These are phyloP conservation scores for Karalla daura DNA, from an alignment of 2,797 vertebrate species.

Conservation along the genomic window DNA sequence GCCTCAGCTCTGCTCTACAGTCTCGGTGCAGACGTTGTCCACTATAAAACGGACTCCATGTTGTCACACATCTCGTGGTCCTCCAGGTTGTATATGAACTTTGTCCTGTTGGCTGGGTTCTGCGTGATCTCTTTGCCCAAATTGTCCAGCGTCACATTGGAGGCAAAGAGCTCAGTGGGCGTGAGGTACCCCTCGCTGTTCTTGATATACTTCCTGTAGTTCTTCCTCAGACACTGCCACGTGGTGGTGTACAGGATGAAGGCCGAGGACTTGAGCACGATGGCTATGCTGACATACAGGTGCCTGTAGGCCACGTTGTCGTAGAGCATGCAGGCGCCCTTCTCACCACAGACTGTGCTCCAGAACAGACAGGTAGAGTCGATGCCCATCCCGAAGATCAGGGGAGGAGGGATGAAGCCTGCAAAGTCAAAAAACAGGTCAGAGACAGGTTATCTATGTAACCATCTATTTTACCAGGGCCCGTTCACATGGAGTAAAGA, in stretches of 20 bases:
- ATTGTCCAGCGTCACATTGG: slow-evolving; percentile 96
- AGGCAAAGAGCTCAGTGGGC: slow-evolving; percentile 95
- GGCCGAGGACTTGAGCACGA: slow-evolving; percentile 93
- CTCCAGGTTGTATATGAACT: slow-evolving; percentile 99
- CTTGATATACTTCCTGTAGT: slow-evolving; percentile 97
- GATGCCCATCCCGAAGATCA: slow-evolving; percentile 98
- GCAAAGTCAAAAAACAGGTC: slow-evolving; percentile 12
- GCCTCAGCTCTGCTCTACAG: slow-evolving; percentile 32
- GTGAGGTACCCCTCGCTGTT: slow-evolving; percentile 96
- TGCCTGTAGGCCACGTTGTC: slow-evolving; percentile 96
- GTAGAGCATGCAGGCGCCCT: slow-evolving; percentile 94
- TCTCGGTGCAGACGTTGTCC: slow-evolving; percentile 23
- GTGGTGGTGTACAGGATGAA: slow-evolving; percentile 96
- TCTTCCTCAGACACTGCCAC: slow-evolving; percentile 95
- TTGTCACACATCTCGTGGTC: slow-evolving; percentile 94
- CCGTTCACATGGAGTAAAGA: too few species aligned
- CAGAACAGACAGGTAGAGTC: slow-evolving; percentile 99
- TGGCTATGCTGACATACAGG: slow-evolving; percentile 97
- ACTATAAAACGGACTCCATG: slow-evolving; percentile 99
- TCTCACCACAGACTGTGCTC: slow-evolving; percentile 95
- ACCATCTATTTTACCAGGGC: too few species aligned
- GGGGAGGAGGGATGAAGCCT: slow-evolving; percentile 98
- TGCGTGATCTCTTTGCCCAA: slow-evolving; percentile 91
- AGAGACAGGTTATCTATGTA: too few species aligned
- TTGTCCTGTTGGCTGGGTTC: slow-evolving; percentile 91